Evolutionary conservation across 2,888 invertebrate species (phyloP).

Genomic region (Polyommatus iphigenia): DNA sequence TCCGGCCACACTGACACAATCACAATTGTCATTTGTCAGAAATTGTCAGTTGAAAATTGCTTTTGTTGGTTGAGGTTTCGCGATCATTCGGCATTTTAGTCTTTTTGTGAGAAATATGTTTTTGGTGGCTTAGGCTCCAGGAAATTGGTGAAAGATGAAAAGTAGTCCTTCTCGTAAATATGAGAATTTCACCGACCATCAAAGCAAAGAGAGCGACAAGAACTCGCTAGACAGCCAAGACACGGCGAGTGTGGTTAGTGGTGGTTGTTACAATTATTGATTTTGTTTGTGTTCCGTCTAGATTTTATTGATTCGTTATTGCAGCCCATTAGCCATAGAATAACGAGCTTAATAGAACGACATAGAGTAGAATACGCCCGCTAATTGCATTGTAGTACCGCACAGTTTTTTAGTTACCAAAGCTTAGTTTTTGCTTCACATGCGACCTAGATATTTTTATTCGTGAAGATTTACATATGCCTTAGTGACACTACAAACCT

Average conservation of each 20-base stretch:
- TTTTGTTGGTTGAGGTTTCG: constrained; percentile 53
- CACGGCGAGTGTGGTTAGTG: constrained; percentile 76
- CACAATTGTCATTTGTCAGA: constrained; percentile 30
- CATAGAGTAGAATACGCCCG: not conserved
- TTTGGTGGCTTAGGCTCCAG: constrained; percentile 63
- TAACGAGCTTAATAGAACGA: constrained; percentile 31
- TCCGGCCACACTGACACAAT: constrained; percentile 32
- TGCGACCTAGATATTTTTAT: constrained; percentile 21
- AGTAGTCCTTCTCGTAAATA: constrained; percentile 76
- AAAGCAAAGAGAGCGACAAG: constrained; percentile 73
- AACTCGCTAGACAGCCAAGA: constrained; percentile 77
- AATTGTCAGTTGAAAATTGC: constrained; percentile 36
- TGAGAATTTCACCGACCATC: constrained; percentile 74
- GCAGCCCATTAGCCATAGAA: constrained; percentile 46
- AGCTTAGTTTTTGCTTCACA: not conserved
- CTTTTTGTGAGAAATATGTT: constrained; percentile 63
- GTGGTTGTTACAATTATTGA: constrained; percentile 66
- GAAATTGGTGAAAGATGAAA: constrained; percentile 74
- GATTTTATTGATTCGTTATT: constrained; percentile 68
- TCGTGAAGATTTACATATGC: not conserved
- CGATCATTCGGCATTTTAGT: constrained; percentile 58
- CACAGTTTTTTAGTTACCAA: constrained; percentile 13
- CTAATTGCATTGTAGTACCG: not conserved
- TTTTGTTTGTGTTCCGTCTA: constrained; percentile 69
- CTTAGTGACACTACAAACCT: not conserved